Evolutionary conservation across 1,140 invertebrate species (phyloP).

Genomic region (Pentalonia nigronervosa): DNA sequence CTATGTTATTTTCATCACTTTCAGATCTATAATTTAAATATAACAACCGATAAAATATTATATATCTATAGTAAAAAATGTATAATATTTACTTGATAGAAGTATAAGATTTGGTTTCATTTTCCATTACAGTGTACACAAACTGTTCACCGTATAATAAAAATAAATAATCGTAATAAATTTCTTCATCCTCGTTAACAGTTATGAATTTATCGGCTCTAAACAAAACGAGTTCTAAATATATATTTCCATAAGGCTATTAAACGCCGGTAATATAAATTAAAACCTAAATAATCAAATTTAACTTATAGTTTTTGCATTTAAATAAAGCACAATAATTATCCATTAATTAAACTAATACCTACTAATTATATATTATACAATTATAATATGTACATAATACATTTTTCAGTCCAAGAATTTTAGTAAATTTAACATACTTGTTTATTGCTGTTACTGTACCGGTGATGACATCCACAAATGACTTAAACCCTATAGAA

Average conservation of each 20-base stretch:
- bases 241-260: too few species aligned
- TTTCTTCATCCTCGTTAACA: conserved; percentile 65
- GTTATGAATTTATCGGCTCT: conserved; percentile 25
- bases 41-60: not conserved
- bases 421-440: not conserved
- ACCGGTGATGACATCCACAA: conserved; percentile 68
- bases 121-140: not conserved
- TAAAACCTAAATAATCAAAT: not conserved
- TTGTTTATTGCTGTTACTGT: conserved; percentile 66
- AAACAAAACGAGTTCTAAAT: not conserved
- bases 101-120: not conserved
- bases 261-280: not conserved
- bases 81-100: not conserved
- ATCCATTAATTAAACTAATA: not conserved
- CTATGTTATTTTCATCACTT: not conserved
- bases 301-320: not conserved
- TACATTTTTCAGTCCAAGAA: not conserved
- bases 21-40: not conserved
- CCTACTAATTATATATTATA: not conserved
- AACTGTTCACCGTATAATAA: conserved; percentile 46
- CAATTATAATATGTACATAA: too few species aligned
- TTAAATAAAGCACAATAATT: not conserved
- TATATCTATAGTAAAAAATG: not conserved
- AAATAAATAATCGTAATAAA: conserved; percentile 53
- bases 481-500: conserved; percentile 66